Base-by-base conservation (phyloP, 2,797 vertebrate genomes). In the Eospalax fontanierii region DNA sequence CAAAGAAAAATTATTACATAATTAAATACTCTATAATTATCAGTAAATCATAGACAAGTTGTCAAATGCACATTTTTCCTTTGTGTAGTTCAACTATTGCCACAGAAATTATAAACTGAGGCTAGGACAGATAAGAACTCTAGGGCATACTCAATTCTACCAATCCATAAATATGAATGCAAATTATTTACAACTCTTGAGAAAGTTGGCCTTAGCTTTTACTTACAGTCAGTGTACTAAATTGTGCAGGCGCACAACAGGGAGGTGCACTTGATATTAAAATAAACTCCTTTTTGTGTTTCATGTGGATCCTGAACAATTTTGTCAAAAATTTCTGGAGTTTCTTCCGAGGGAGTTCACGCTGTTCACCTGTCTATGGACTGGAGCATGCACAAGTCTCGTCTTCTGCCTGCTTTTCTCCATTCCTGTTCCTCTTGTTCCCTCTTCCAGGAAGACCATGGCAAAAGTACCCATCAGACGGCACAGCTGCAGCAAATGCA, bases 141-240 rank as follows among this genome's bases (percentile, higher is more conserved):
- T 10, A 79, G 85, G 65, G 33, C 8, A 7, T 79, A 85, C 95
- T 94, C 76, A 95, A 30, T 63, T 80, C 19, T 38, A 68, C 92
- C 57, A 80, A 59, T 83, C 83, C 54, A 87, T 43, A 87, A 86
- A 83, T 38, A 85, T 19, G 19, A 19, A 43, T 86, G 70, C 19
- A 50, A 63, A 88, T 91, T 66, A 95, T 83, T 84, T 66, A 78
- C 14, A 82, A 24, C 14, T 85, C 50, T 79, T 89, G 54, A 91
- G 87, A 93, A 93, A 91, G 18, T 12, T 96, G 54, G 26, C 26
- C 33, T 89, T 96, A 88, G 63, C 78, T 89, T 95, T 94, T 90
- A 94, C 83, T 90, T 90, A 86, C 46, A 54, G 12, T n/a, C 3
- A 35, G 33, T 78, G 90, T 79, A 84, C 93, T 84, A 87, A 92